Evolutionary conservation across 2,888 invertebrate genomes (phyloP).

Genomic region (Parthenolecanium corni): DNA sequence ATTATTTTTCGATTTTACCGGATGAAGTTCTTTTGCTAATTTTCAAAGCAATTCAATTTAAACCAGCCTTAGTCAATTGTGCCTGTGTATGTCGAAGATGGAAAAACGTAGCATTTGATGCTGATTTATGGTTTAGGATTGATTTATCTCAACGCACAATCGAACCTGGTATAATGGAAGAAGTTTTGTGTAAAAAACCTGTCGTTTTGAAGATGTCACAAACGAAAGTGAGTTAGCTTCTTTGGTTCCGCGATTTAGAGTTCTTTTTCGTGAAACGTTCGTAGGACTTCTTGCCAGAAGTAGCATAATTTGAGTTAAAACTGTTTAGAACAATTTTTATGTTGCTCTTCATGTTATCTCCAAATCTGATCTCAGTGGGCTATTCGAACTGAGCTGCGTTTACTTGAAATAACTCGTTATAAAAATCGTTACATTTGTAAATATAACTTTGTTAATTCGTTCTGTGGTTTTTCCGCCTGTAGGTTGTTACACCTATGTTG

Average conservation of each 20-base stretch:
- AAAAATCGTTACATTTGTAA: too few relatives aligned
- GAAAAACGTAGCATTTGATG: conserved; percentile 66
- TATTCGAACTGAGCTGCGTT: too few relatives aligned
- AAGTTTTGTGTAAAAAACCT: conserved; percentile 65
- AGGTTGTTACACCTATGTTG: conserved; percentile 10
- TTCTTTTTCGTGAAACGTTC: too few relatives aligned
- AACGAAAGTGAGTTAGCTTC: conserved; percentile 51
- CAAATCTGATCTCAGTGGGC: too few relatives aligned
- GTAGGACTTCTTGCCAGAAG: too few relatives aligned
- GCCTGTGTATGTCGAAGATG: conserved; percentile 67
- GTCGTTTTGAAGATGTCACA: conserved; percentile 65
- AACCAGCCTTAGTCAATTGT: conserved; percentile 56
- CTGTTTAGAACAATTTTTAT: too few relatives aligned
- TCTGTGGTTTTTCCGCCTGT: too few relatives aligned
- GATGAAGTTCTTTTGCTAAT: conserved; percentile 78
- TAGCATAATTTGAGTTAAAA: too few relatives aligned
- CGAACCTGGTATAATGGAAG: conserved; percentile 55
- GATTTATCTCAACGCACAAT: conserved; percentile 64
- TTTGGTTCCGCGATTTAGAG: too few relatives aligned
- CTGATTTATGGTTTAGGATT: conserved; percentile 72
- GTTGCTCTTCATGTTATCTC: too few relatives aligned
- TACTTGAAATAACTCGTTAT: too few relatives aligned
- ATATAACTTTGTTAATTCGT: too few relatives aligned
- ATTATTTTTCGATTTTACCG: conserved; percentile 61
- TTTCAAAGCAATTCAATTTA: conserved; percentile 65